These are phyloP conservation scores for Epirrhoe tristata DNA, from an alignment of 2,888 invertebrate genomes.

Conservation along the genomic window DNA sequence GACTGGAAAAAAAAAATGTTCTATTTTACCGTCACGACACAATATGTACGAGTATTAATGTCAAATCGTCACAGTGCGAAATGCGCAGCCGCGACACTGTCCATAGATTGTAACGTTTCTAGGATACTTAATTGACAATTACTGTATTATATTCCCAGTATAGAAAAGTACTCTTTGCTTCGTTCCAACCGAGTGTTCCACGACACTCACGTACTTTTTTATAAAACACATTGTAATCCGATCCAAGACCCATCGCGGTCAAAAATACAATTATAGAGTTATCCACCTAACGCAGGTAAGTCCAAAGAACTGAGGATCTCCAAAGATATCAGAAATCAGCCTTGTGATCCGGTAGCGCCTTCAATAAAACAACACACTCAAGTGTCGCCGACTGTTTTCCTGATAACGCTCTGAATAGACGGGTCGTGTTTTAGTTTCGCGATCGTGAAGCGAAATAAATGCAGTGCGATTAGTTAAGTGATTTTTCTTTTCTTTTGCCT, in stretches of 20 bases:
- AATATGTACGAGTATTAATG: too few species aligned
- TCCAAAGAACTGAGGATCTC: neutral
- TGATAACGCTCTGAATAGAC: constrained; percentile 58
- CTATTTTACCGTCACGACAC: too few species aligned
- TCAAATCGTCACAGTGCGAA: too few species aligned
- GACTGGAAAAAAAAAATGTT: too few species aligned
- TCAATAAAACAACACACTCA: constrained; percentile 53
- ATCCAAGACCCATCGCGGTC: neutral
- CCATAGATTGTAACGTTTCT: too few species aligned
- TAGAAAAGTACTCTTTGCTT: too few species aligned
- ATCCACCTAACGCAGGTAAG: constrained; percentile 1
- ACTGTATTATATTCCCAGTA: too few species aligned
- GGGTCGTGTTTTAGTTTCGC: constrained; percentile 52
- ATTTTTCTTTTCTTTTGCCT: constrained; percentile 60
- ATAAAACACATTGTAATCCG: neutral
- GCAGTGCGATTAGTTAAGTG: constrained; percentile 33
- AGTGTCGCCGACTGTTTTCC: constrained; percentile 57
- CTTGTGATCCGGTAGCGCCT: constrained; percentile 57
- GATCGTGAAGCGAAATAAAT: constrained; percentile 17
- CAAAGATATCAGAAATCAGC: constrained; percentile 11
- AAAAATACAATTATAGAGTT: constrained; percentile 3
- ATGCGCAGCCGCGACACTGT: too few species aligned
- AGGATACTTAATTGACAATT: too few species aligned
- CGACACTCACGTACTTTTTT: too few species aligned
- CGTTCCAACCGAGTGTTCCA: too few species aligned